Conservation (phyloP, 2,888 invertebrate genomes). For the Malachius bipustulatus region DNA sequence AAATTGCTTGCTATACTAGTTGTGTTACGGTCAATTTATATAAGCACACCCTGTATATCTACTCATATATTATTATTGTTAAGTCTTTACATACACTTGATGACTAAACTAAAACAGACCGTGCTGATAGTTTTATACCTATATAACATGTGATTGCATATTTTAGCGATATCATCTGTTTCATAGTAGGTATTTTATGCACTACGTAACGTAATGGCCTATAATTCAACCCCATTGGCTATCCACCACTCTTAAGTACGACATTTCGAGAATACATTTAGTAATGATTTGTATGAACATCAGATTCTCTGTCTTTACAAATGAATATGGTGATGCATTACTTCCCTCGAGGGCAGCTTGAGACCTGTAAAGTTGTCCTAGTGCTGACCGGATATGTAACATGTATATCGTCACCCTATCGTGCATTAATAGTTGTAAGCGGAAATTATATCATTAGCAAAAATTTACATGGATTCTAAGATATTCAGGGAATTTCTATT, state of each 20-base stretch:
- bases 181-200: background rate
- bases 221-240: conserved; percentile 1
- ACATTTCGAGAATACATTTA: background rate
- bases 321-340: conserved; percentile 29
- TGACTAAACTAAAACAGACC: too few relatives aligned
- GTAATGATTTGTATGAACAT: background rate
- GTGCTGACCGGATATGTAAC: conserved; percentile 28
- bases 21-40: too few relatives aligned
- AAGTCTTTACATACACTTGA: too few relatives aligned
- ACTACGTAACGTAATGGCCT: conserved; percentile 1
- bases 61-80: too few relatives aligned
- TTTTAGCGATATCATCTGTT: background rate
- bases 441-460: conserved; percentile 26
- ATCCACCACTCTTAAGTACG: background rate
- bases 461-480: background rate
- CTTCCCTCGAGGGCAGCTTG: conserved; percentile 22
- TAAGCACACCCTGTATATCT: too few relatives aligned
- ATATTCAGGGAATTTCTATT: too few relatives aligned
- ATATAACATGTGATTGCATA: too few relatives aligned
- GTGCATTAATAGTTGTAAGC: conserved; percentile 29
- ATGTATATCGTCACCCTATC: conserved; percentile 25
- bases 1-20: too few relatives aligned
- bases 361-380: conserved; percentile 17
- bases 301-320: conserved; percentile 20
- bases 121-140: too few relatives aligned